A percentile compares a stretch with the other conserved stretches of the same genome.
phyloP scores from a whole-genome alignment of 2,113 vertebrate genomes.

The Meleagris gallopavo region DNA sequence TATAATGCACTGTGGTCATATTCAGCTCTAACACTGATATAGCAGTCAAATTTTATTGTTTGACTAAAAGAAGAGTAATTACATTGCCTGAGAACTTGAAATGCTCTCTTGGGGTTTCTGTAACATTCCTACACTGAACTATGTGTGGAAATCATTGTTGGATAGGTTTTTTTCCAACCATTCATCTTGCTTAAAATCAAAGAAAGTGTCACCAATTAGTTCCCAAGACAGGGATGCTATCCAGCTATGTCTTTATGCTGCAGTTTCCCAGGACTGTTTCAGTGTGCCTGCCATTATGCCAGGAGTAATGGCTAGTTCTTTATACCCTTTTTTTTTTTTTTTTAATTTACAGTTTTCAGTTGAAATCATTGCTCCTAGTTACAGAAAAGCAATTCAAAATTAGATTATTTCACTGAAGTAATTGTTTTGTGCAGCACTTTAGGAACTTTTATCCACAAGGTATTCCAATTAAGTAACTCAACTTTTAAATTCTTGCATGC shows the following conservation, averaged over 20 bases:
- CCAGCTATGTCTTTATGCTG: background rate
- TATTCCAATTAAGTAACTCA: background rate
- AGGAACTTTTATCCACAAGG: background rate
- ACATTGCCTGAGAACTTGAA: background rate
- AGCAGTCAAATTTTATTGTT: background rate
- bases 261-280: background rate
- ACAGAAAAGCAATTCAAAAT: background rate
- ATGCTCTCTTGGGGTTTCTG: background rate
- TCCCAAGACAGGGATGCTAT: background rate
- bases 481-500: background rate
- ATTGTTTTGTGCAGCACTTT: background rate
- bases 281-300: background rate
- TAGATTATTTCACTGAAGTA: background rate
- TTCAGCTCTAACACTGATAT: background rate
- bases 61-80: background rate
- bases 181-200: background rate
- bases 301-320: background rate
- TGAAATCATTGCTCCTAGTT: background rate
- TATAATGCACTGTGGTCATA: background rate
- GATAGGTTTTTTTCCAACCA: background rate
- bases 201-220: background rate
- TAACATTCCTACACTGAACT: background rate
- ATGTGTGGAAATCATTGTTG: background rate
- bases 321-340: background rate
- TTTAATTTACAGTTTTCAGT: background rate